phyloP scores from a whole-genome alignment of 2,113 vertebrate genomes.

The Dolichallabes microphthalmus region DNA sequence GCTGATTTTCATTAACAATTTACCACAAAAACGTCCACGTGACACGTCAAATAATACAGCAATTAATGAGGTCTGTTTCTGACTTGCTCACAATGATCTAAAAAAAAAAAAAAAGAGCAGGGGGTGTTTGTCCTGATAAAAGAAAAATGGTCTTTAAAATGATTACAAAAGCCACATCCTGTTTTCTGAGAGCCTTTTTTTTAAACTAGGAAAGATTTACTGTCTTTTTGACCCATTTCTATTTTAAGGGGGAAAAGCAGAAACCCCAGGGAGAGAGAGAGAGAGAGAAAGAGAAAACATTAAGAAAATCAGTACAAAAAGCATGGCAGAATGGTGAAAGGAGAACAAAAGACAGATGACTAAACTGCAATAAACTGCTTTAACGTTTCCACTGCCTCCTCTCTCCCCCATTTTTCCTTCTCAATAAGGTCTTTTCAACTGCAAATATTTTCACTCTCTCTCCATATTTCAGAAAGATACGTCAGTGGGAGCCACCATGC shows the following conservation, averaged over 20 bases:
- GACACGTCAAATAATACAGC: neutral
- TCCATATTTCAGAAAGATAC: neutral
- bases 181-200: neutral
- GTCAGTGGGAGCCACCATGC: neutral
- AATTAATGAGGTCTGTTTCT: neutral
- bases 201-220: conserved; percentile 24
- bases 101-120: neutral
- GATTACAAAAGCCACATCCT: neutral
- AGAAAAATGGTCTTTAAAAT: neutral
- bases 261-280: neutral
- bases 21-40: neutral
- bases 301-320: neutral
- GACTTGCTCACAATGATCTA: no score
- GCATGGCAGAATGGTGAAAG: neutral
- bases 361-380: neutral
- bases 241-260: neutral
- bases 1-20: neutral
- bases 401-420: neutral
- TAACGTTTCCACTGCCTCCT: neutral
- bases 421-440: neutral
- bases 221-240: neutral
- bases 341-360: conserved; percentile 1
- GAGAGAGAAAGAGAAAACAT: neutral
- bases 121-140: neutral
- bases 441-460: neutral